phyloP scores from a whole-genome alignment of 2,113 vertebrate species.

The Siniperca chuatsi region DNA sequence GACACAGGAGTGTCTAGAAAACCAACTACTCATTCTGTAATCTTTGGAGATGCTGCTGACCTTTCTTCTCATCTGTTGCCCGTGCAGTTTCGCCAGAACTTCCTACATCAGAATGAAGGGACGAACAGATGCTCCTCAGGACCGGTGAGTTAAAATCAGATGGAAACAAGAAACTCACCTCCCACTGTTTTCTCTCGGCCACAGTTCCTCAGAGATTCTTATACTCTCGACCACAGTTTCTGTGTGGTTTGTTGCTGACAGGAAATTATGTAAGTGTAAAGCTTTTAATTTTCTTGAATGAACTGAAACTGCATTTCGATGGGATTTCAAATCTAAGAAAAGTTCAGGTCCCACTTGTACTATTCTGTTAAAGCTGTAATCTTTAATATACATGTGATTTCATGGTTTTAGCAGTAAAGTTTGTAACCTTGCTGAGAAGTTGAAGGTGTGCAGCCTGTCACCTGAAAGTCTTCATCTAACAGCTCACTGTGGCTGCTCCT shows the following conservation, averaged over 20 bases:
- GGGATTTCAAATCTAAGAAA: not conserved
- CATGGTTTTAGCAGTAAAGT: too few relatives aligned
- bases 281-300: not conserved
- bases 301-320: not conserved
- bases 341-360: not conserved
- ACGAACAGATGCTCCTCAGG: constrained; percentile 50
- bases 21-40: not conserved
- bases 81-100: constrained; percentile 44
- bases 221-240: constrained; percentile 8
- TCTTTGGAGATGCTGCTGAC: not conserved
- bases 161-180: not conserved
- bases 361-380: not conserved
- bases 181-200: not conserved
- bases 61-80: not conserved
- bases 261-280: not conserved
- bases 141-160: constrained; percentile 63
- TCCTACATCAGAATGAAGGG: constrained; percentile 62
- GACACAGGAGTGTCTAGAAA: not conserved
- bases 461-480: too few relatives aligned
- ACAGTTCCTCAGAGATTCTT: not conserved
- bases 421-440: too few relatives aligned
- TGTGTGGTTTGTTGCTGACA: not conserved
- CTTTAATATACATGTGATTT: not conserved
- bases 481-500: too few relatives aligned
- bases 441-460: too few relatives aligned